These are phyloP conservation scores for Hymenopus coronatus DNA, from an alignment of 2,888 invertebrate species.

Conservation along the genomic window DNA sequence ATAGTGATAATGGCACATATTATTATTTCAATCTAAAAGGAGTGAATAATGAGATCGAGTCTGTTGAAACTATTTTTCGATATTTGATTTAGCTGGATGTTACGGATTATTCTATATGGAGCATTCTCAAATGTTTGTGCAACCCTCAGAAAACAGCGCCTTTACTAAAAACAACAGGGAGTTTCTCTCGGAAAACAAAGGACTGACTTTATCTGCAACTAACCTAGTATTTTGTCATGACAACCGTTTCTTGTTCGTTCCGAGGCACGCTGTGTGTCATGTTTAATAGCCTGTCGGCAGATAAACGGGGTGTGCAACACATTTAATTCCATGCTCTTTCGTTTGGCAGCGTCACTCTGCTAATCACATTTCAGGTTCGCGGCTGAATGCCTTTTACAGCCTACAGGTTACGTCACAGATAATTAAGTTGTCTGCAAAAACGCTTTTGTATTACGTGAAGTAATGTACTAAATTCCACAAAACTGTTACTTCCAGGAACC, in stretches of 20 bases:
- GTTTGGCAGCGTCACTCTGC: neutral
- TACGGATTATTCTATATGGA: too few species aligned
- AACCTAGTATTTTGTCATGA: neutral
- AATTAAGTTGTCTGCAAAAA: neutral
- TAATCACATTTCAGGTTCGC: neutral
- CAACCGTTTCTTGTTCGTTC: neutral
- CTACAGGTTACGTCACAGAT: neutral
- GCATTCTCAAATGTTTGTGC: too few species aligned
- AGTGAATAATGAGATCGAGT: too few species aligned
- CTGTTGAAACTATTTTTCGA: too few species aligned
- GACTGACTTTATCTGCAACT: too few species aligned
- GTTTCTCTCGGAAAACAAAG: too few species aligned
- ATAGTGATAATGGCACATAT: too few species aligned
- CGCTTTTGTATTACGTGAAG: neutral
- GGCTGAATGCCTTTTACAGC: neutral
- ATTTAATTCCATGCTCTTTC: neutral
- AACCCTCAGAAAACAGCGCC: too few species aligned
- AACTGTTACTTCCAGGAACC: neutral
- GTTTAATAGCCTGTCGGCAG: neutral
- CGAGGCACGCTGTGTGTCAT: neutral
- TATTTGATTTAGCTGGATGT: too few species aligned
- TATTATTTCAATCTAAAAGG: too few species aligned
- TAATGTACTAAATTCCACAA: neutral
- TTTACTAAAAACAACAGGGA: too few species aligned
- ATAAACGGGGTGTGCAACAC: neutral